Evolutionary conservation across 2,797 vertebrate genomes (phyloP), one percentile per base, ranked within the genome.

Genomic region (Hylomyscus alleni): DNA sequence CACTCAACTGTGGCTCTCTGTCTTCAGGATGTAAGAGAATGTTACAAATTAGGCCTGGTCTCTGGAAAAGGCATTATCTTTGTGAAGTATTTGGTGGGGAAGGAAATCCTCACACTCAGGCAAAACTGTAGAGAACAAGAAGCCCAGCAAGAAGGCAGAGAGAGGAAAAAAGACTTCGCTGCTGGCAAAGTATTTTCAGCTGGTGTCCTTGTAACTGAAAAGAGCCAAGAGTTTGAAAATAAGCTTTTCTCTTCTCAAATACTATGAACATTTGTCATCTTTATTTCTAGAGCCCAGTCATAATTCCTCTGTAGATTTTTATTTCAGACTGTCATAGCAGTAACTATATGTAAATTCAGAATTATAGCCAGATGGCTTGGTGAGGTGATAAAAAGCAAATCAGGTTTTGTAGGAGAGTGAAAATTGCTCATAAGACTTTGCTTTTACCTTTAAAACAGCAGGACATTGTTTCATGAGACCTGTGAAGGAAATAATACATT

Each of bases 391-490:
- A 97, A 97, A 95, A 93, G 54, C 82, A 95, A 97, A 96, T 90
- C 81, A 93, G 95, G 78, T 94, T 97, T 97, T 81, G 65, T 93
- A 73, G 92, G 84, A 97, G 96, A 97, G 94, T 97, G 96, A 96
- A 97, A 97, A 97, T 97, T 80, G 93, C 93, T 93, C 44, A 2
- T 93, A 97, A 97, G 95, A 93, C 80, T 97, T 96, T 93, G 93
- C 92, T 97, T 97, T 96, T 97, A 96, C 93, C 90, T 94, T 96
- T 96, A 91, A 97, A 97, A 98, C 93, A 97, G 94, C 92, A 92
- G 95, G 95, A 84, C 90, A 67, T 96, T 97, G 93, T 97, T 97
- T 97, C 97, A 93, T 78, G 72, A 95, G 92, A 96, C 54, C 65
- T 95, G 89, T 84, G 94, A 96, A 97, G 94, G 96, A 97, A 97